Base-by-base conservation (phyloP, 2,113 vertebrate genomes). In the Corydoras maculifer region DNA sequence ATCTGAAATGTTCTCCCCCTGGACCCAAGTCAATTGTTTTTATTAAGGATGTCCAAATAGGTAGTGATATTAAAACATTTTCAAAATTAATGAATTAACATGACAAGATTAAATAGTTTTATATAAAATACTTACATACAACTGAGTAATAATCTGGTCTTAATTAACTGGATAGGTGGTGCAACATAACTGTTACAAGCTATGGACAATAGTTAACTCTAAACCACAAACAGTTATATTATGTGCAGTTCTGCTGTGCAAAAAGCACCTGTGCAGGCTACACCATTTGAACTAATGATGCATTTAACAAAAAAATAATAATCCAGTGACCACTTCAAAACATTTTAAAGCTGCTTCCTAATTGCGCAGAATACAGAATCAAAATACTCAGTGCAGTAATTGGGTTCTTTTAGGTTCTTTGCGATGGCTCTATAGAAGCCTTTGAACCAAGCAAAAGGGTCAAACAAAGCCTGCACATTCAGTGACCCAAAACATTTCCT, bases 401-500 rank as follows among this genome's bases (percentile, higher is more conserved):
- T 89, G 88, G 87, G 70, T 82, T 84, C 85, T 84, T 89, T 88
- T 43, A 43, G 35, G 35, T 43, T 43, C 35, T 43, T 83, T 83
- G 86, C 86, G 75, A 82, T 77, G 81, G 63, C 68, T 79, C 82
- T 82, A 87, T 86, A 85, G 76, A 74, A 82, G 64, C 80, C 75
- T 85, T 88, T 87, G 84, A 89, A 80, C 80, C 77, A 82, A 84
- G 82, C 86, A 83, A 87, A 79, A 81, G 79, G 80, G 78, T 82
- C 86, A 87, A 87, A 90, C 87, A 89, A 89, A 87, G 82, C 71
- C 69, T 65, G 82, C 74, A 78, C 78, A 81, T 87, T 82, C 84
- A 82, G 84, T 87, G 85, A 88, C 86, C 86, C 80, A 78, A 83
- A 83, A 82, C 77, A 77, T 83, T 86, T 73, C 83, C 72, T 77